Percentiles rank a stretch among this genome's conserved stretches.
Conservation (phyloP, 2,113 vertebrate species). For the Forbesichthys agassizii region DNA sequence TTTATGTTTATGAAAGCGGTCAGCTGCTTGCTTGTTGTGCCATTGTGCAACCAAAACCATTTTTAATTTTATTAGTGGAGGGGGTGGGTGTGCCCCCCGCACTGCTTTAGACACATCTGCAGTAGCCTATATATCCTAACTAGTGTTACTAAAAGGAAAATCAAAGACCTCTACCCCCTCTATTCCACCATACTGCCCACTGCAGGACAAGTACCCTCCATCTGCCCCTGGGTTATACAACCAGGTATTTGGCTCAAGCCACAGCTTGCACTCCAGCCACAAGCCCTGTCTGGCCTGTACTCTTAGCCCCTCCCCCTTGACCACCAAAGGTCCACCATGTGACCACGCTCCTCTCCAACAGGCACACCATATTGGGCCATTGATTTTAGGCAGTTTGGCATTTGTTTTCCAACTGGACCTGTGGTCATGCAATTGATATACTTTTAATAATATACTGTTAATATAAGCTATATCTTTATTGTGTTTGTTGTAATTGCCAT, state of each 20-base stretch:
- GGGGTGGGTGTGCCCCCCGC: no score
- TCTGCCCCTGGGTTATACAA: slow-evolving; percentile 58
- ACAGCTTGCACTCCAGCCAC: slow-evolving; percentile 66
- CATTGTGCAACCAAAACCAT: no score
- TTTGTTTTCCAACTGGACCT: no score
- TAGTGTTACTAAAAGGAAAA: slow-evolving; percentile 49
- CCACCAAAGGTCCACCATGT: background rate
- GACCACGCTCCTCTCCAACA: background rate
- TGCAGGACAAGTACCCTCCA: slow-evolving; percentile 30
- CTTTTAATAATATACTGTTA: no score
- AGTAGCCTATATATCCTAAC: no score
- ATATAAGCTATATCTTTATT: no score
- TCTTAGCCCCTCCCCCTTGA: slow-evolving; percentile 29
- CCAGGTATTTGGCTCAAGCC: slow-evolving; percentile 76
- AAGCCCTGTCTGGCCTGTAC: slow-evolving; percentile 72
- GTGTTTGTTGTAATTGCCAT: background rate
- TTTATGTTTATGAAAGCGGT: no score
- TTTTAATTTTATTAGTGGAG: no score
- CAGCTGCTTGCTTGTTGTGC: no score
- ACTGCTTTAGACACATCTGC: no score
- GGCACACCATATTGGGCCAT: background rate
- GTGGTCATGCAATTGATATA: no score
- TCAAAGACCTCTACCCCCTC: slow-evolving; percentile 49
- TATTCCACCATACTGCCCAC: slow-evolving; percentile 30
- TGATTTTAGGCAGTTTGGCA: no score